Conservation (phyloP, 2,113 vertebrate genomes). For the Ophiodon elongatus region DNA sequence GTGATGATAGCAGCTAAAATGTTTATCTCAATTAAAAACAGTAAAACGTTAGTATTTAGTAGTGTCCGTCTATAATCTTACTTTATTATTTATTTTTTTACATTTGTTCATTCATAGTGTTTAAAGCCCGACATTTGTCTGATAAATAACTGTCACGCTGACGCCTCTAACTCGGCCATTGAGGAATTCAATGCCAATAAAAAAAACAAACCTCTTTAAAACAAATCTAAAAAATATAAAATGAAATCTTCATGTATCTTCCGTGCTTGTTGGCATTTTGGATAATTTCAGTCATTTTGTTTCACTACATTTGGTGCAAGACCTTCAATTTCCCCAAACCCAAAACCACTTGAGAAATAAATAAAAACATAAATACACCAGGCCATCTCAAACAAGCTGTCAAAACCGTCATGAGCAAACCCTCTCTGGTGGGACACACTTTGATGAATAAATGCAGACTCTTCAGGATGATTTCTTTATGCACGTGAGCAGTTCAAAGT, state of each 20-base stretch:
- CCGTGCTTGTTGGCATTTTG: slow-evolving; percentile 74
- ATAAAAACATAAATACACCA: slow-evolving; percentile 79
- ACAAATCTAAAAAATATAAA: slow-evolving; percentile 78
- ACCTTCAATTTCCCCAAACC: slow-evolving; percentile 61
- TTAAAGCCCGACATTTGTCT: slow-evolving; percentile 50
- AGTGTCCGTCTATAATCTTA: slow-evolving; percentile 59
- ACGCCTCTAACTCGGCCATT: slow-evolving; percentile 53
- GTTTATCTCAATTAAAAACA: slow-evolving; percentile 67
- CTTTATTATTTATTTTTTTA: not conserved
- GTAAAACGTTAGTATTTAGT: slow-evolving; percentile 77
- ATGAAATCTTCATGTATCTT: slow-evolving; percentile 66
- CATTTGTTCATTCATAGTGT: slow-evolving; percentile 57
- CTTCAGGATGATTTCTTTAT: slow-evolving; percentile 39
- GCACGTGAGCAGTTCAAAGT: slow-evolving; percentile 53
- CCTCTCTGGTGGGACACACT: slow-evolving; percentile 41
- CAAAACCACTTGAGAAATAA: slow-evolving; percentile 64
- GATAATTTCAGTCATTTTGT: slow-evolving; percentile 56
- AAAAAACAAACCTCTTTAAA: slow-evolving; percentile 58
- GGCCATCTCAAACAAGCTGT: slow-evolving; percentile 66
- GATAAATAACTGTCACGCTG: slow-evolving; percentile 73
- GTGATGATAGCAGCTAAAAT: slow-evolving; percentile 80
- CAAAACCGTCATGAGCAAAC: slow-evolving; percentile 56
- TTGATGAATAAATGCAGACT: slow-evolving; percentile 41
- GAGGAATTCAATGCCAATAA: slow-evolving; percentile 66
- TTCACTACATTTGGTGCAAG: slow-evolving; percentile 78